Evolutionary conservation across 1,140 invertebrate genomes (phyloP).

Genomic region (Wasmannia auropunctata): DNA sequence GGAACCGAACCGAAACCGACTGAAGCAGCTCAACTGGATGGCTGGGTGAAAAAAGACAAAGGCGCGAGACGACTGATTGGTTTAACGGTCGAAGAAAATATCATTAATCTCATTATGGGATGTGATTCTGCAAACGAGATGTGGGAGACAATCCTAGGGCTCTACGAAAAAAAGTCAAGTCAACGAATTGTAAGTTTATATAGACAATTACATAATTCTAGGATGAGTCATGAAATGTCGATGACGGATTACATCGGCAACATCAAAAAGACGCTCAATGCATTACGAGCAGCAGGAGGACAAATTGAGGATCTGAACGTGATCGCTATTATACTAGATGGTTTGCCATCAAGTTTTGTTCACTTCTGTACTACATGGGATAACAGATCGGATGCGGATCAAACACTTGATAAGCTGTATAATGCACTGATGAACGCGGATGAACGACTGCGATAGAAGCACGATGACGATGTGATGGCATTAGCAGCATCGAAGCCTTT

Average conservation of each 20-base stretch:
- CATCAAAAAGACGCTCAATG: not conserved
- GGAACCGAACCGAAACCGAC: not conserved
- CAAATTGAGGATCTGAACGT: not conserved
- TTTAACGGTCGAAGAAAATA: not conserved
- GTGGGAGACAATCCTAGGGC: not conserved
- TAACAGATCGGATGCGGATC: not conserved
- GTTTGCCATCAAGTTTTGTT: not conserved
- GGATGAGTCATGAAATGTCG: not conserved
- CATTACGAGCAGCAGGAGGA: not conserved
- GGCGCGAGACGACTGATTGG: not conserved
- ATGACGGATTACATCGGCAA: not conserved
- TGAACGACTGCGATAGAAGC: not conserved
- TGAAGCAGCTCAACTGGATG: not conserved
- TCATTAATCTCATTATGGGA: not conserved
- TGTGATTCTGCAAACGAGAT: not conserved
- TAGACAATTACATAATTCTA: not conserved
- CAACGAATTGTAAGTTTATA: not conserved
- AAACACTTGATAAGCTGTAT: not conserved
- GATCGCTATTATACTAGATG: not conserved
- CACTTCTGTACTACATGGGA: not conserved
- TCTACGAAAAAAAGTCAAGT: not conserved
- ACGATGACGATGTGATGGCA: not conserved
- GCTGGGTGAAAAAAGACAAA: not conserved
- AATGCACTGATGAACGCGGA: not conserved
- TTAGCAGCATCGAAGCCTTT: not conserved